Evolutionary conservation across 1,140 invertebrate species (phyloP).

Genomic region (Ptiloglossa arizonensis): DNA sequence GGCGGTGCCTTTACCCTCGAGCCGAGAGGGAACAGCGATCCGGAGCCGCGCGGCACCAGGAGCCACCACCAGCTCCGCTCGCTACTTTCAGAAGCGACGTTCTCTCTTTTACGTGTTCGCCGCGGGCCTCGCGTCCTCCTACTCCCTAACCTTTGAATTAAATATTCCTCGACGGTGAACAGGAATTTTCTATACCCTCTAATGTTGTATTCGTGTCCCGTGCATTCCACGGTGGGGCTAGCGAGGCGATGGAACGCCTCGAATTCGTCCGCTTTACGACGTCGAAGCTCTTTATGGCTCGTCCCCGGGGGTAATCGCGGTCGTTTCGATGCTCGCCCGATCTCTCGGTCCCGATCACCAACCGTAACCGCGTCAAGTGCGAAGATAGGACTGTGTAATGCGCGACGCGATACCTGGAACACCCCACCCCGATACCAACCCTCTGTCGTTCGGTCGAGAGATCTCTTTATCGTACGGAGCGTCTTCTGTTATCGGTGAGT

Average conservation of each 20-base stretch:
- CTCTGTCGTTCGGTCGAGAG: too few relatives aligned
- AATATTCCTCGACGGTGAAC: constrained; percentile 53
- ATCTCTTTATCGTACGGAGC: too few relatives aligned
- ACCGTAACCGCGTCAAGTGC: too few relatives aligned
- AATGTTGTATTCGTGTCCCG: constrained; percentile 41
- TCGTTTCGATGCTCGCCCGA: background rate
- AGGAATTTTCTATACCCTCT: constrained; percentile 59
- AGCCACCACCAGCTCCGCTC: constrained; percentile 43
- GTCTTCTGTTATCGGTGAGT: too few relatives aligned
- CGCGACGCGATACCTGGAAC: too few relatives aligned
- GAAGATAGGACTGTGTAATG: background rate
- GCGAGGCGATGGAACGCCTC: too few relatives aligned
- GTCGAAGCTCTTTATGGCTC: background rate
- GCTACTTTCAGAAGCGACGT: constrained; percentile 59
- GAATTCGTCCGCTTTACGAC: constrained; percentile 29
- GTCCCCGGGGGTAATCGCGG: constrained; percentile 13
- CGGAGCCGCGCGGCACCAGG: constrained; percentile 61
- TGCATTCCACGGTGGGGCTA: constrained; percentile 31
- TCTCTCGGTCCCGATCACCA: background rate
- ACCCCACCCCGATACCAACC: too few relatives aligned
- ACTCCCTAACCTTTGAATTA: constrained; percentile 55
- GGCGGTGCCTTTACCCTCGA: constrained; percentile 78
- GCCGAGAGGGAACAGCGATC: constrained; percentile 63
- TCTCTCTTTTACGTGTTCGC: constrained; percentile 59
- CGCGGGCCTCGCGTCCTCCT: constrained; percentile 39